phyloP scores from a whole-genome alignment of 2,113 vertebrate genomes.

The Siphamia tubifer region DNA sequence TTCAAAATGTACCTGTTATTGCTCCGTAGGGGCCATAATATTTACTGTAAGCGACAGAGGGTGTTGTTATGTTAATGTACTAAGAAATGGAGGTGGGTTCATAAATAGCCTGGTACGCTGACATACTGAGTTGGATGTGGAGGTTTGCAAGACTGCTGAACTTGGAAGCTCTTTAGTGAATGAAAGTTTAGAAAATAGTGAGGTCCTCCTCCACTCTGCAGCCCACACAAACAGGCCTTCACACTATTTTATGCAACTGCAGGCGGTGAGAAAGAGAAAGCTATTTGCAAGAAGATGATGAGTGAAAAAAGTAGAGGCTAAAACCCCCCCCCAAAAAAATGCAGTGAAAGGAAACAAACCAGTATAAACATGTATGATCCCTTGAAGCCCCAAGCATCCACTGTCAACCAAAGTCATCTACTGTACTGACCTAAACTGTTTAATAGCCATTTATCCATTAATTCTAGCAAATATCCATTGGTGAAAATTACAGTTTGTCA shows the following conservation, averaged over 20 bases:
- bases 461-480: too few relatives aligned
- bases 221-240: constrained; percentile 62
- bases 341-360: too few relatives aligned
- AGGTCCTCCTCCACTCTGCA: constrained; percentile 50
- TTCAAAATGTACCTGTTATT: background rate
- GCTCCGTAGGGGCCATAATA: constrained; percentile 25
- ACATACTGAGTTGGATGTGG: constrained; percentile 42
- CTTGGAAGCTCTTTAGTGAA: constrained; percentile 61
- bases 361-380: too few relatives aligned
- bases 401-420: too few relatives aligned
- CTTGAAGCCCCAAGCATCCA: too few relatives aligned
- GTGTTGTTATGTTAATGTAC: constrained; percentile 26
- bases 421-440: too few relatives aligned
- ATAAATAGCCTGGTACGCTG: constrained; percentile 40
- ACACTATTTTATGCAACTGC: constrained; percentile 59
- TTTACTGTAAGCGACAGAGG: constrained; percentile 7
- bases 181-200: constrained; percentile 62
- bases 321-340: too few relatives aligned
- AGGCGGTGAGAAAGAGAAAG: constrained; percentile 33
- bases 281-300: constrained; percentile 25
- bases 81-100: constrained; percentile 25
- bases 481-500: too few relatives aligned
- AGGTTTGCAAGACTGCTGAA: constrained; percentile 41
- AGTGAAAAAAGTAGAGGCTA: constrained; percentile 17
- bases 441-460: too few relatives aligned